Base-by-base conservation (phyloP, 2,113 vertebrate genomes). In the Cephalopholis sonnerati region DNA sequence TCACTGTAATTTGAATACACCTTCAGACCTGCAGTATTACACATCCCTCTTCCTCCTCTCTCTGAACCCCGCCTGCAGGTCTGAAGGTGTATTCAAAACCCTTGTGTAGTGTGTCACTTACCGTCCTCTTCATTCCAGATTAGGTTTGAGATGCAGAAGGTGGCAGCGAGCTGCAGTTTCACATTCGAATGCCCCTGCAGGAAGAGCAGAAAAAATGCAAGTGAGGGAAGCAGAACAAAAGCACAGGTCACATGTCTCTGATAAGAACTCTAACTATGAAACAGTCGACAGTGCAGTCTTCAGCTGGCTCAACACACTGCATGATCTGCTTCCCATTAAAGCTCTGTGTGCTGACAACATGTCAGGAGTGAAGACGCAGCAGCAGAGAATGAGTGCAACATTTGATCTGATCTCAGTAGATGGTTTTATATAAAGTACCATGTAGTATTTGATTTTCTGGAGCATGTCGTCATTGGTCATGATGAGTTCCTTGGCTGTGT, bases 71-170 rank as follows among this genome's bases (percentile, higher is more conserved):
- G 36, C 20, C 36, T 39, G n/a, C n/a, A n/a, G n/a, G n/a, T n/a
- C n/a, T n/a, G n/a, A n/a, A n/a, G n/a, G n/a, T n/a, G n/a, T n/a
- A n/a, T n/a, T n/a, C n/a, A n/a, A n/a, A n/a, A n/a, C n/a, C n/a
- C n/a, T n/a, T n/a, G n/a, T 32, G 55, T 18, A 5, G 9, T n/a
- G 13, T 22, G 18, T 17, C 51, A 12, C 97, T 97, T 95, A 99
- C 98, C 98, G 89, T 99, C 98, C 85, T 99, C 98, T 95, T 99
- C 98, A 81, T 99, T 99, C 98, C 98, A 99, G 94, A 99, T 96
- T 59, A 99, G 97, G 94, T 99, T 99, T 86, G 97, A 99, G 95
- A 99, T 95, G 87, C 98, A 99, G 95, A 98, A 98, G 89, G 97
- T 99, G 85, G 98, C 97, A 39, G 98, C 98, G 78, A 99, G 96